Percentiles rank a stretch among this genome's conserved stretches.
Evolutionary conservation across 2,797 vertebrate genomes (phyloP).

Genomic region (Sebastes miniatus): DNA sequence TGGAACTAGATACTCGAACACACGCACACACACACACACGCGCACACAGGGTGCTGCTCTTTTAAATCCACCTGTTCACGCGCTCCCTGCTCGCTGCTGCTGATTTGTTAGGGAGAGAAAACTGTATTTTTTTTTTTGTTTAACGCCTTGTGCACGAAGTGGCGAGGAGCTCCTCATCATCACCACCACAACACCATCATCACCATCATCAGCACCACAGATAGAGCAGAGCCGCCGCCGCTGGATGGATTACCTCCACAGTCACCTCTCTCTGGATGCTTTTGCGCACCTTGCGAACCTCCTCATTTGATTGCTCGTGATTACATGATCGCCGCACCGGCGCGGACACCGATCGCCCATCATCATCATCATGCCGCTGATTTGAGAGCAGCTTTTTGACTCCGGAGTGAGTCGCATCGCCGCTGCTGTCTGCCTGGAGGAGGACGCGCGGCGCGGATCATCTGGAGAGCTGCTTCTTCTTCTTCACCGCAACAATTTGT

Average conservation of each 20-base stretch:
- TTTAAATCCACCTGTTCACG: slow-evolving; percentile 78
- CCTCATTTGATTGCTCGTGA: background rate
- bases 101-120: slow-evolving; percentile 32
- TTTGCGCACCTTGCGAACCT: slow-evolving; percentile 25
- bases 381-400: slow-evolving; percentile 40
- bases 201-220: background rate
- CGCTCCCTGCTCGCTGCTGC: slow-evolving; percentile 22
- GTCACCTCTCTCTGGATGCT: slow-evolving; percentile 23
- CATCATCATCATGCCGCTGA: slow-evolving; percentile 8
- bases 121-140: background rate
- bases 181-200: background rate
- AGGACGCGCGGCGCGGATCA: slow-evolving; percentile 24
- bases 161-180: slow-evolving; percentile 29
- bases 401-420: slow-evolving; percentile 27
- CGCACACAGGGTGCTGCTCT: slow-evolving; percentile 6
- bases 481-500: slow-evolving; percentile 56
- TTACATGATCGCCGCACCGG: background rate
- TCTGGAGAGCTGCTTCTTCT: slow-evolving; percentile 1
- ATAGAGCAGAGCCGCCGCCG: slow-evolving; percentile 23
- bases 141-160: slow-evolving; percentile 16
- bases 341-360: background rate
- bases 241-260: slow-evolving; percentile 58
- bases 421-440: background rate
- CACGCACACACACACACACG: too few relatives aligned
- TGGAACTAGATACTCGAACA: background rate